Conservation (phyloP, 2,888 invertebrate species). For the Anthophora plumipes region DNA sequence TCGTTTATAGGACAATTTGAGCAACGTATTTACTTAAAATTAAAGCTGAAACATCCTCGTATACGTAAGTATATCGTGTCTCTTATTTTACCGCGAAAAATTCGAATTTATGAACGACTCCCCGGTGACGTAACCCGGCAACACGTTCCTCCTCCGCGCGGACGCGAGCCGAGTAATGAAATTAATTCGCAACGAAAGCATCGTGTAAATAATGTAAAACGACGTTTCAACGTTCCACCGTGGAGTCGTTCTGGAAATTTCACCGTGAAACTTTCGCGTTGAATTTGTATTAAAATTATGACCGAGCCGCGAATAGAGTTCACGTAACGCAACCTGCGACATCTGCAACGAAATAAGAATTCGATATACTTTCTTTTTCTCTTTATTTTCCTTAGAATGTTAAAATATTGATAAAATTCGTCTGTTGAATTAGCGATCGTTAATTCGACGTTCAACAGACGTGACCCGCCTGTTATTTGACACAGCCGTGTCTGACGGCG, state of each 20-base stretch:
- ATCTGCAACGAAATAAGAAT: background rate
- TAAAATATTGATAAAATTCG: background rate
- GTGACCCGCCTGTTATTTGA: background rate
- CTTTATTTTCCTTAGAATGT: background rate
- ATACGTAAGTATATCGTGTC: too few species aligned
- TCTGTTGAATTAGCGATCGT: background rate
- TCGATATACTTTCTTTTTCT: background rate
- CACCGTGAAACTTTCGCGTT: slow-evolving; percentile 27
- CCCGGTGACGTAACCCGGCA: background rate
- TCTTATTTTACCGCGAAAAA: background rate
- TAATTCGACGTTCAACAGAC: background rate
- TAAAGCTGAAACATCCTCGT: slow-evolving; percentile 21
- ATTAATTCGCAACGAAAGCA: slow-evolving; percentile 31
- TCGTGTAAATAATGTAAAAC: slow-evolving; percentile 32
- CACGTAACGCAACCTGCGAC: background rate
- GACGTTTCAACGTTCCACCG: slow-evolving; percentile 9
- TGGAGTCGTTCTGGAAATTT: background rate
- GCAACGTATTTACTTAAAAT: slow-evolving; percentile 32
- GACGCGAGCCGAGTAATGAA: slow-evolving; percentile 10
- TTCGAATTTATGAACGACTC: background rate
- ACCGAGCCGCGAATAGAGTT: background rate
- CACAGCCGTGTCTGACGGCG: slow-evolving; percentile 12
- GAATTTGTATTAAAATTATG: slow-evolving; percentile 27
- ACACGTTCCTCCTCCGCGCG: background rate
- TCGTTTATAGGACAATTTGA: slow-evolving; percentile 35